Conservation (phyloP, 2,113 vertebrate species). For the Oryzias curvinotus region DNA sequence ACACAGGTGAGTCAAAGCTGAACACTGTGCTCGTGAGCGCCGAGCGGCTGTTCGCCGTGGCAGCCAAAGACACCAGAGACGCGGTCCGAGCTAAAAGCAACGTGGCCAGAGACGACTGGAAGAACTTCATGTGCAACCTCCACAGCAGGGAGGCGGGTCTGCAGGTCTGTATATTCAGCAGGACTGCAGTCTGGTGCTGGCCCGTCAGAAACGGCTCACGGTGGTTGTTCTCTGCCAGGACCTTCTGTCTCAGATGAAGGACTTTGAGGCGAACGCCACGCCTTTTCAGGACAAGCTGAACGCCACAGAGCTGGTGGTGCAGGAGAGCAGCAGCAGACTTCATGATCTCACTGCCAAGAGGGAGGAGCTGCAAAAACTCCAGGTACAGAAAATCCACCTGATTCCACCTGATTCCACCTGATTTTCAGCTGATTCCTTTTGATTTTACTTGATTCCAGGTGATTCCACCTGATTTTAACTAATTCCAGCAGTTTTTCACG, state of each 20-base stretch:
- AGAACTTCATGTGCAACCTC: conserved; percentile 86
- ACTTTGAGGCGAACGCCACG: conserved; percentile 88
- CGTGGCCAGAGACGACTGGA: conserved; percentile 90
- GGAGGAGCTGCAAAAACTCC: conserved; percentile 88
- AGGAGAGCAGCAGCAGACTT: conserved; percentile 85
- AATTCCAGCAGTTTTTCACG: too few relatives aligned
- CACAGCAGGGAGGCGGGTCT: conserved; percentile 85
- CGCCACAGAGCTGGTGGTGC: conserved; percentile 82
- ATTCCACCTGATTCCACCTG: neutral
- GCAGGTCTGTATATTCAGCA: conserved; percentile 74
- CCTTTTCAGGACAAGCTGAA: conserved; percentile 89
- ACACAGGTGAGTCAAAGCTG: conserved; percentile 87
- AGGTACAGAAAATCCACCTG: conserved; percentile 77
- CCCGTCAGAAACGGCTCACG: neutral
- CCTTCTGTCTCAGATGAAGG: conserved; percentile 91
- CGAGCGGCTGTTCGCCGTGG: conserved; percentile 81
- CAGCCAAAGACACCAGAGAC: conserved; percentile 83
- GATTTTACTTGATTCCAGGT: too few relatives aligned
- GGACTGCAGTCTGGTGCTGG: neutral
- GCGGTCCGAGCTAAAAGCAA: conserved; percentile 79
- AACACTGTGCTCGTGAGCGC: conserved; percentile 83
- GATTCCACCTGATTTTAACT: neutral
- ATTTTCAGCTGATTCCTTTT: too few relatives aligned
- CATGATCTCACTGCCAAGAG: conserved; percentile 91
- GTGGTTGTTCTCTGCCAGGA: conserved; percentile 72